Conservation (phyloP, 35 echinoderm and acorn worm species). For the Eucidaris tribuloides region DNA sequence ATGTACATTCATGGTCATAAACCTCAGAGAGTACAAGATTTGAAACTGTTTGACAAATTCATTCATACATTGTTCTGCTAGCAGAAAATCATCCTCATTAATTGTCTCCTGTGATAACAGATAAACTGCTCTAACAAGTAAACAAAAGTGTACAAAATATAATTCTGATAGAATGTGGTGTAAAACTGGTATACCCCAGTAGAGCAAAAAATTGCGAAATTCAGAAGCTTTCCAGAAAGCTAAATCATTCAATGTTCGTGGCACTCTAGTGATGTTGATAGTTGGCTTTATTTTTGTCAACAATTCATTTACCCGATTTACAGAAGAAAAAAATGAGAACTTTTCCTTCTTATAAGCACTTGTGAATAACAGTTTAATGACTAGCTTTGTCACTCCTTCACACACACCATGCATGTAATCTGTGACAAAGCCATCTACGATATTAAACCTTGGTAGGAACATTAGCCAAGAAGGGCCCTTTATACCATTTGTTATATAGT, state of each 20-base stretch:
- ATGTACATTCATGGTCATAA: slow-evolving; percentile 55
- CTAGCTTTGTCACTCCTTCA: slow-evolving; percentile 33
- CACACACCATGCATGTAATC: slow-evolving; percentile 53
- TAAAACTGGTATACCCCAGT: slow-evolving; percentile 36
- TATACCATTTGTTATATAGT: background rate
- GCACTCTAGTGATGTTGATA: slow-evolving; percentile 18
- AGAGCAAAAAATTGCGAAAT: slow-evolving; percentile 28
- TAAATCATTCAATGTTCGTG: slow-evolving; percentile 16
- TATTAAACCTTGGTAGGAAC: slow-evolving; percentile 27
- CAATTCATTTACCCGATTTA: background rate
- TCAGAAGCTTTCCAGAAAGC: slow-evolving; percentile 48
- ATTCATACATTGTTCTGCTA: slow-evolving; percentile 35
- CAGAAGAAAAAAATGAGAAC: background rate
- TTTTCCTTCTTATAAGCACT: background rate
- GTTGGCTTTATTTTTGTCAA: slow-evolving; percentile 15
- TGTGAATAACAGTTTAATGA: slow-evolving; percentile 3
- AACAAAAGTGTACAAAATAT: slow-evolving; percentile 41
- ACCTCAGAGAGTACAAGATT: slow-evolving; percentile 21
- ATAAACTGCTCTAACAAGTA: slow-evolving; percentile 35
- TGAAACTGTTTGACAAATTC: slow-evolving; percentile 30
- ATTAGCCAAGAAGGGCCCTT: slow-evolving; percentile 48
- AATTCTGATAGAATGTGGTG: background rate
- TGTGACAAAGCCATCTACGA: slow-evolving; percentile 37
- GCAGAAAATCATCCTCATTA: background rate
- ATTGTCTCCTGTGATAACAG: slow-evolving; percentile 25